Evolutionary conservation across 2,797 vertebrate species (phyloP).

Genomic region (Salmo trutta): DNA sequence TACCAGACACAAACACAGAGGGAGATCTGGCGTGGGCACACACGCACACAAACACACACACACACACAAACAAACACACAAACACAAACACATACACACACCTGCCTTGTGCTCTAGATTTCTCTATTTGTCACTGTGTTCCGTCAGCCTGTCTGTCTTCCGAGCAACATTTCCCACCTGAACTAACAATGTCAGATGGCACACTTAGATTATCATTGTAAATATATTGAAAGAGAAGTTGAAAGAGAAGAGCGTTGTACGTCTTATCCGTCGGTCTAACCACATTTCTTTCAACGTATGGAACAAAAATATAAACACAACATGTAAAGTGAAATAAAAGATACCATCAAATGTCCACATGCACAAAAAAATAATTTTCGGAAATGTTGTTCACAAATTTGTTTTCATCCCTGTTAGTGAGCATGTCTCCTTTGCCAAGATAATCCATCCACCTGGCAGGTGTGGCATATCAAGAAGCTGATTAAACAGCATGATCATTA

Average conservation of each 20-base stretch:
- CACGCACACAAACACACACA: conserved; percentile 19
- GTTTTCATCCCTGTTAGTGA: no score
- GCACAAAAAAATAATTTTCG: no score
- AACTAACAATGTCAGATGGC: conserved; percentile 68
- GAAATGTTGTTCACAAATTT: no score
- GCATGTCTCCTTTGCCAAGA: no score
- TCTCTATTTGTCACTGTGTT: conserved; percentile 68
- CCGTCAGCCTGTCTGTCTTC: conserved; percentile 65
- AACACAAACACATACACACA: conserved; percentile 19
- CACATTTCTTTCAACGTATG: conserved; percentile 27
- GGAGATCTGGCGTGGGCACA: conserved; percentile 42
- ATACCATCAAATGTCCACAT: no score
- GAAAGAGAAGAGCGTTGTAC: conserved; percentile 60
- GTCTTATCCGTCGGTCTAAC: conserved; percentile 58
- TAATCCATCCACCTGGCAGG: no score
- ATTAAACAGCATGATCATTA: no score
- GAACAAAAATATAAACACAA: not conserved
- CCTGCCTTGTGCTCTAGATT: conserved; percentile 55
- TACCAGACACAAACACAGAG: conserved; percentile 48
- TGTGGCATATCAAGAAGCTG: no score
- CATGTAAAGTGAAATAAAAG: no score
- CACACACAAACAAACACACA: not conserved
- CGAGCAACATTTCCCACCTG: conserved; percentile 54
- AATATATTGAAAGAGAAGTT: conserved; percentile 62
- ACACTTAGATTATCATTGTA: conserved; percentile 70